Conservation (phyloP, 1,140 invertebrate genomes). For the Cryptotermes secundus region DNA sequence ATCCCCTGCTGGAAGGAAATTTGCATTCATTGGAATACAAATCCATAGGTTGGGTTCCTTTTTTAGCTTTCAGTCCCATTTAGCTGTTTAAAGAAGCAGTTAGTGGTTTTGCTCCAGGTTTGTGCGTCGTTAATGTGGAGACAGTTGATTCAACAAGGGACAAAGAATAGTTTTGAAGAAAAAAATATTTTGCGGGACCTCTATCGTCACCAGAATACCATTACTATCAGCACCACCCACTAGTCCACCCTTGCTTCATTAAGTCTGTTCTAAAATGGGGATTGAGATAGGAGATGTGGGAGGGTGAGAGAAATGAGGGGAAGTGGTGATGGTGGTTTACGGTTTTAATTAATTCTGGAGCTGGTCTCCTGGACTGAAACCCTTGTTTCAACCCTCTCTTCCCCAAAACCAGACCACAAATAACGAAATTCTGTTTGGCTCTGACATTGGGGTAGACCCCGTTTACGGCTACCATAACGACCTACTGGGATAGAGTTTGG, state of each 20-base stretch:
- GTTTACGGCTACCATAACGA: too few species aligned
- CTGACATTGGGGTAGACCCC: neutral
- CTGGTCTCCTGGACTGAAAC: neutral
- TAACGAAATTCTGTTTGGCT: constrained; percentile 14
- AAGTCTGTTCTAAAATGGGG: constrained; percentile 19
- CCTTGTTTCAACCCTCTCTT: neutral
- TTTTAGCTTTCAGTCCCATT: too few species aligned
- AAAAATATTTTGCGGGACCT: neutral
- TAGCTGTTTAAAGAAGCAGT: neutral
- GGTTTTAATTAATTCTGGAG: constrained; percentile 28
- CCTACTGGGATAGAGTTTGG: too few species aligned
- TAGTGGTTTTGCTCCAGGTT: neutral
- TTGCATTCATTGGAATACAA: too few species aligned
- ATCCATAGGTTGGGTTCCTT: too few species aligned
- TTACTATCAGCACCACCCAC: neutral
- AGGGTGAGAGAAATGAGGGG: neutral
- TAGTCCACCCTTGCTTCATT: constrained; percentile 19
- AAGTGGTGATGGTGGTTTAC: constrained; percentile 5
- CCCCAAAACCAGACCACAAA: neutral
- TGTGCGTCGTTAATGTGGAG: neutral
- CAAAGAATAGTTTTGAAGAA: neutral
- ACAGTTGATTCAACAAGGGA: neutral
- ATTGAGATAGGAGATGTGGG: neutral
- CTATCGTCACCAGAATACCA: neutral
- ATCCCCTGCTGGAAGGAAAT: too few species aligned